Percentiles rank a stretch among this genome's conserved stretches.
These are phyloP conservation scores for Simalia tracyae DNA, from an alignment of 2,797 vertebrate species.

Conservation along the genomic window DNA sequence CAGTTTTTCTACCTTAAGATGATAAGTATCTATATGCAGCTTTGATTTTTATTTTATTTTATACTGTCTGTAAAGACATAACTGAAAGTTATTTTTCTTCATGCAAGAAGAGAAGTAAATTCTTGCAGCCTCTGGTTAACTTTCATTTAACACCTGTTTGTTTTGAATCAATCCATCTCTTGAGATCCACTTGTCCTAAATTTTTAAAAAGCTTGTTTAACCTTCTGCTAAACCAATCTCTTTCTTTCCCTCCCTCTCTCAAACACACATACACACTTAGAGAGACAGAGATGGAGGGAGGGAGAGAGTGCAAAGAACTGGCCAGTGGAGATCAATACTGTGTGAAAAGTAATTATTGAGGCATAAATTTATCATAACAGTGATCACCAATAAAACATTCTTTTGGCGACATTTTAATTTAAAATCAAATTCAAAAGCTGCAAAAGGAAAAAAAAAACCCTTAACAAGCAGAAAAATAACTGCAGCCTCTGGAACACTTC, in stretches of 20 bases:
- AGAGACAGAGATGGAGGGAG: background rate
- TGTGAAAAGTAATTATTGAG: slow-evolving; percentile 75
- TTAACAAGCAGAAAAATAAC: slow-evolving; percentile 81
- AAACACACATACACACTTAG: background rate
- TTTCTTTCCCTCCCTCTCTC: background rate
- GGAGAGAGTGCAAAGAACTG: slow-evolving; percentile 36
- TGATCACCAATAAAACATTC: slow-evolving; percentile 77
- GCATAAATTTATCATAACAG: slow-evolving; percentile 78
- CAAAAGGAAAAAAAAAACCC: slow-evolving; percentile 56
- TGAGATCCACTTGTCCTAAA: background rate
- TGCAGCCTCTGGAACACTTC: slow-evolving; percentile 72
- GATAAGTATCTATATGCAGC: background rate
- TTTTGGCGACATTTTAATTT: slow-evolving; percentile 76
- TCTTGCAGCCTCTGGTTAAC: background rate
- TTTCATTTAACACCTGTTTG: background rate
- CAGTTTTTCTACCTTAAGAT: background rate
- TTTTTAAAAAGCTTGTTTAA: background rate
- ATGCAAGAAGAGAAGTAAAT: background rate
- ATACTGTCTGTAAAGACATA: background rate
- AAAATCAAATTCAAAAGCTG: slow-evolving; percentile 72
- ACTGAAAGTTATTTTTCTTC: background rate
- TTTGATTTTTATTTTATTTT: background rate
- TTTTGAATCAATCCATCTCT: background rate
- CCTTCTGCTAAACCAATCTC: background rate
- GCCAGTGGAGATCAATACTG: slow-evolving; percentile 70